Evolutionary conservation across 2,888 invertebrate genomes (phyloP), one percentile per base, ranked within the genome.

Genomic region (Corbicula japonica): DNA sequence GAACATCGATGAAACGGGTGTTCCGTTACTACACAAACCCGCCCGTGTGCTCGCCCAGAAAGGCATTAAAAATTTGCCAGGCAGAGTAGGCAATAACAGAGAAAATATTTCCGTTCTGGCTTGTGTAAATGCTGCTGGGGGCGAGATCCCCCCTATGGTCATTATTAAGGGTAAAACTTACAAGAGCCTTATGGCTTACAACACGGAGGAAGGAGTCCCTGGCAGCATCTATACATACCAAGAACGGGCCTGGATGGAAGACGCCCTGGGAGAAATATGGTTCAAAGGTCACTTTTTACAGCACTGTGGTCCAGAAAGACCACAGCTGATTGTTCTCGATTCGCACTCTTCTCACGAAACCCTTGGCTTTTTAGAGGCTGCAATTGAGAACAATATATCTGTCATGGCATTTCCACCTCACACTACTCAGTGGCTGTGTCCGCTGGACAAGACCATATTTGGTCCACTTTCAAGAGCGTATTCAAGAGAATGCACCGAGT

Each of bases 101-200:
- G 80, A 85, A 8, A 73, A 60, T 15, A 54, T 84, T 0, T 66
- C 86, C 6, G 80, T 85, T 12, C 35, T 84, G 35, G 74, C 76
- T 2, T 84, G 82, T 52, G 68, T 84, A 0, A 85, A 80, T 66
- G 85, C 78, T n/a, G 83, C 72, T 10, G 84, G 84, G 0, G 18
- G 28, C 0, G 65, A 71, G 15, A 75, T 84, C 1, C 83, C 83
- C 18, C 84, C 80, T 2, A 34, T 81, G 21, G 68, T 74, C 1
- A 77, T 83, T 30, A 76, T 80, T 0, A 85, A 81, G 46, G 83
- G 80, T 12, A 76, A 81, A 23, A 84, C 84, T 0, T 32, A 60
- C 38, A 76, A 70, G 52, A 41, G 66, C 32, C 48, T 80, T 0
- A 65, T 60, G 21, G 70, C 68, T 15, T 77, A 69, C 34, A 76